Evolutionary conservation across 2,113 vertebrate species (phyloP).

Genomic region (Lagopus leucura): DNA sequence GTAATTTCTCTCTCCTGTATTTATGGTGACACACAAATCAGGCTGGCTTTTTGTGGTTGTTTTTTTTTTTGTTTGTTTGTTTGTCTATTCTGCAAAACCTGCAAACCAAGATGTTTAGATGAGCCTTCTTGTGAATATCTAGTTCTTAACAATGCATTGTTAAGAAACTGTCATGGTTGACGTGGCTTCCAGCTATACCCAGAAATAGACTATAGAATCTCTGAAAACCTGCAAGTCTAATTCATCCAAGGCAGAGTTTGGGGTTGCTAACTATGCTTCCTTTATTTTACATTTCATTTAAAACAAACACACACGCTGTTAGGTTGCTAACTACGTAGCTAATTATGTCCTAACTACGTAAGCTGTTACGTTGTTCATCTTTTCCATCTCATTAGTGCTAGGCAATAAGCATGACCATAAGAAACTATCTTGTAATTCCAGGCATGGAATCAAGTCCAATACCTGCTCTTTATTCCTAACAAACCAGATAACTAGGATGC

Average conservation of each 20-base stretch:
- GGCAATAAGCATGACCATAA: neutral
- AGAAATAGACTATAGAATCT: neutral
- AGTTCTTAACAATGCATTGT: neutral
- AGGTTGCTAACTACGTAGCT: no score
- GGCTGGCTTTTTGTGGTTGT: no score
- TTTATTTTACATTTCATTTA: neutral
- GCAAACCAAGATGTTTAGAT: neutral
- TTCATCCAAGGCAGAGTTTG: neutral
- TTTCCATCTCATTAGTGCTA: neutral
- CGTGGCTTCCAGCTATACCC: fast-evolving
- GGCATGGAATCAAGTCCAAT: neutral
- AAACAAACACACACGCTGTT: neutral
- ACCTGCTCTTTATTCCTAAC: neutral
- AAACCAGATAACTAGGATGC: neutral
- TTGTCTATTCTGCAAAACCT: neutral
- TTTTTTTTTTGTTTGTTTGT: neutral
- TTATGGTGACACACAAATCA: neutral
- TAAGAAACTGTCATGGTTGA: neutral
- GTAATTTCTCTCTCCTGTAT: neutral
- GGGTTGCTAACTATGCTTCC: neutral
- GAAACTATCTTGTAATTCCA: neutral
- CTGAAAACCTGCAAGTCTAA: neutral
- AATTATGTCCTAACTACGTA: no score
- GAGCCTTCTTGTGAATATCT: neutral
- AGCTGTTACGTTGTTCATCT: neutral